phyloP scores from a whole-genome alignment of 2,888 invertebrate species.

The Andrena bucephala region DNA sequence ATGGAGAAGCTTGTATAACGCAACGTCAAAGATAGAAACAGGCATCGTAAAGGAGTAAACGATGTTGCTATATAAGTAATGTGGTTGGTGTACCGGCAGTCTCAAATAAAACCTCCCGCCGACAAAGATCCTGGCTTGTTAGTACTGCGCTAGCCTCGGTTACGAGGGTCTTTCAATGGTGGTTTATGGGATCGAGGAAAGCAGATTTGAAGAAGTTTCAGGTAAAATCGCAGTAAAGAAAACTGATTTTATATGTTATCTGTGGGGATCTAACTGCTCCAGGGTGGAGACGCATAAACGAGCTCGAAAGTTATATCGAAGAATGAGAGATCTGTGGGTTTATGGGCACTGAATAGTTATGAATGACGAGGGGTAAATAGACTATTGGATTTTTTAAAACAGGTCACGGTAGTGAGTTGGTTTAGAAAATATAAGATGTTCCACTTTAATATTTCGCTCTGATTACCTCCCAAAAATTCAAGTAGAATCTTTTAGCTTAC shows the following conservation, averaged over 20 bases:
- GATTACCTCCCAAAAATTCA: background rate
- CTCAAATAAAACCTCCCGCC: conserved; percentile 63
- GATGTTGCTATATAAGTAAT: conserved; percentile 51
- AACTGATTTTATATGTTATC: conserved; percentile 18
- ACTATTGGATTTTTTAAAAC: background rate
- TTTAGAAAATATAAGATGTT: background rate
- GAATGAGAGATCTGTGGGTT: background rate
- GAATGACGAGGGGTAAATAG: background rate
- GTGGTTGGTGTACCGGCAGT: conserved; percentile 21
- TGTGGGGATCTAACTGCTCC: conserved; percentile 2
- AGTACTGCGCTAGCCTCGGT: conserved; percentile 25
- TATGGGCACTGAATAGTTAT: conserved; percentile 14
- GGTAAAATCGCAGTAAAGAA: conserved; percentile 36
- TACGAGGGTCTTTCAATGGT: conserved; percentile 26
- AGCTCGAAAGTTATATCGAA: background rate
- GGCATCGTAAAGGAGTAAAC: conserved; percentile 63
- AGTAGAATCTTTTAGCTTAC: too few species aligned
- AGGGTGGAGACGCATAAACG: background rate
- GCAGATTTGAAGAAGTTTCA: conserved; percentile 43
- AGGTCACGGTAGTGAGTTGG: background rate
- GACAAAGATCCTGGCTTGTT: conserved; percentile 49
- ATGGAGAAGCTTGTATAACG: conserved; percentile 28
- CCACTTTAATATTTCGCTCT: background rate
- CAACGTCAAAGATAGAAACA: conserved; percentile 37
- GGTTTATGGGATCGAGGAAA: conserved; percentile 39